Evolutionary conservation across 2,113 vertebrate species (phyloP), one percentile per base, ranked within the genome.

Genomic region (Candoia aspera): DNA sequence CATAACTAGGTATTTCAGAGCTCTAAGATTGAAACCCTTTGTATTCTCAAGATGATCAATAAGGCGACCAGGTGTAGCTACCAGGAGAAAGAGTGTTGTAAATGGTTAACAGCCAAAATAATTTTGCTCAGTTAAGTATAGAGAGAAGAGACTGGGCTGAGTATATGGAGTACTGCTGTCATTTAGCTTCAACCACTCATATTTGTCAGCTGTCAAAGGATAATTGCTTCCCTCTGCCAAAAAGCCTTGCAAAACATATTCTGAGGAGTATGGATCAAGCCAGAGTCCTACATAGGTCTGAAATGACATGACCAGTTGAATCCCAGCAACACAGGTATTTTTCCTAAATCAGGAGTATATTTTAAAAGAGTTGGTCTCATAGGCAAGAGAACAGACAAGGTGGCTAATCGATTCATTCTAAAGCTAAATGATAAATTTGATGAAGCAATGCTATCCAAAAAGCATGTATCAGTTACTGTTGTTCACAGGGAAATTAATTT

Each of bases 31-130:
- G 95, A 99, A 99, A 59, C 99, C 99, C 94, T 99, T 99, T 0
- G 99, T 99, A 97, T 99, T 99, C 95, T 99, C 99, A 95, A 99
- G 94, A 95, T 99, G 99, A 96, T 99, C 99, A 24, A 99, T 98
- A 21, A 99, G 95, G 29, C 99, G 98, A 0, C 99, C 99, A 10
- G 99, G 99, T 3, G 99, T 99, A 68, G 99, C 99, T 99, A 94
- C 26, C 83, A 92, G 92, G 6, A 90, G 79, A 94, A n/a, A 84
- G 58, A 0, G 23, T 2, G 37, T 15, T 59, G 8, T 29, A 93
- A 84, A 93, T 92, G 6, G 3, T 90, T 86, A 93, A 33, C 79
- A 91, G 88, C 88, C 6, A 9, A 89, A 91, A 92, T 90, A 55
- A 29, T 79, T 58, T 60, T 89, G 8, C 42, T 42, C 57, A 89